Evolutionary conservation across 2,888 invertebrate genomes (phyloP), one percentile per base, ranked within the genome.

Genomic region (Tyria jacobaeae): DNA sequence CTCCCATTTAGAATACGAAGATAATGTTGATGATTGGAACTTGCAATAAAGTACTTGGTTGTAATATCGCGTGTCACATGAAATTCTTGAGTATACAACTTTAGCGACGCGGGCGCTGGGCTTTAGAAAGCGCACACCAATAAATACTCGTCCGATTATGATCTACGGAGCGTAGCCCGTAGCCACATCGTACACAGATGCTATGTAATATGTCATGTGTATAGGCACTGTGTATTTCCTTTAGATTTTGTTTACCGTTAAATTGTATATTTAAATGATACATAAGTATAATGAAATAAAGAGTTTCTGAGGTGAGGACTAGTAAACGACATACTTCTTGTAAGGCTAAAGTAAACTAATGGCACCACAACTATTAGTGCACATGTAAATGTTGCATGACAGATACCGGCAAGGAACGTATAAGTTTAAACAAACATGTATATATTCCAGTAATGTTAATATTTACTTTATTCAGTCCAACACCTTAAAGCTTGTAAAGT

Each of bases 81-180:
- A 85, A 87, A 85, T 85, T 86, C 81, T 87, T 87, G 84, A 82
- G 84, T 78, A 79, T 81, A 80, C 79, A 78, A 86, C 83, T 82
- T 85, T 82, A 82, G 62, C 62, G 60, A 56, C 61, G 73, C 74
- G 62, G 62, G 62, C 70, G 61, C 65, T 75, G 75, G 70, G 76
- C 80, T 83, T 78, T 91, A 91, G 92, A 92, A 92, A 93, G 91
- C 87, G 87, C 82, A 82, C 84, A 86, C 89, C 88, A 89, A 92
- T 92, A 93, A 92, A 94, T 92, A 92, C 88, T 87, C 85, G 88
- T 89, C 89, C 85, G 92, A 92, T 92, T 91, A 91, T 93, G 92
- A 93, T 93, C 94, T 94, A 92, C 92, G 91, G 84, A 88, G 87
- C 91, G 92, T 92, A 92, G 91, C 90, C 91, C 89, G 91, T 90